Evolutionary conservation across 2,113 vertebrate species (phyloP), one percentile per base, ranked within the genome.

Genomic region (Odocoileus virginianus): DNA sequence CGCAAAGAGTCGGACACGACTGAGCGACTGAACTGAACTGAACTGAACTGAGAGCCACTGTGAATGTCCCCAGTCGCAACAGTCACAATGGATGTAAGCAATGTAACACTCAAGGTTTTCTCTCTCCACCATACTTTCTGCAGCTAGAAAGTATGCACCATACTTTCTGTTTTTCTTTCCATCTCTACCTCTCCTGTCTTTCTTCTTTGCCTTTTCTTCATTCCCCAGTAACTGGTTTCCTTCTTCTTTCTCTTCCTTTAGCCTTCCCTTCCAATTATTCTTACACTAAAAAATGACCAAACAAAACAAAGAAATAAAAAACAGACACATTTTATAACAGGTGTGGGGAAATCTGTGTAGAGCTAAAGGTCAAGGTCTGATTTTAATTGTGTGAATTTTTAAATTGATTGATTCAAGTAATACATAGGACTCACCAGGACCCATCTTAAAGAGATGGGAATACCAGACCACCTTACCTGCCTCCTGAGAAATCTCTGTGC

Each of bases 101-200:
- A 52, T 5, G 27, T 12, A 14, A 33, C 1, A 0, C 15, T 27
- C 25, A 16, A 1, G 36, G 12, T 8, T 19, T 30, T 5, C 28
- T 9, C 7, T 40, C 30, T 13, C 30, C 8, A 0, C 25, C 2
- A 4, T 5, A 0, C 10, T 8, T 21, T 25, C 50, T 27, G 2
- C 3, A 94, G 2, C 25, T 28, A 84, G 40, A 40, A 40, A 40
- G 40, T 40, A 40, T 40, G 40, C 40, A 40, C 40, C 40, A 40
- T 40, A 40, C 40, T 40, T 40, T 40, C 71, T 14, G 19, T 6
- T 57, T 23, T 57, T 23, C 16, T 93, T 76, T 2, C 89, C 12
- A 12, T 54, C 43, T 55, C 92, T 21, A 58, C 71, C 2, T 71
- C 40, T 89, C 57, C 97, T 2, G 3, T 12, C 94, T 93, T 71